Base-by-base conservation (phyloP, 2,113 vertebrate genomes). In the Passer montanus region DNA sequence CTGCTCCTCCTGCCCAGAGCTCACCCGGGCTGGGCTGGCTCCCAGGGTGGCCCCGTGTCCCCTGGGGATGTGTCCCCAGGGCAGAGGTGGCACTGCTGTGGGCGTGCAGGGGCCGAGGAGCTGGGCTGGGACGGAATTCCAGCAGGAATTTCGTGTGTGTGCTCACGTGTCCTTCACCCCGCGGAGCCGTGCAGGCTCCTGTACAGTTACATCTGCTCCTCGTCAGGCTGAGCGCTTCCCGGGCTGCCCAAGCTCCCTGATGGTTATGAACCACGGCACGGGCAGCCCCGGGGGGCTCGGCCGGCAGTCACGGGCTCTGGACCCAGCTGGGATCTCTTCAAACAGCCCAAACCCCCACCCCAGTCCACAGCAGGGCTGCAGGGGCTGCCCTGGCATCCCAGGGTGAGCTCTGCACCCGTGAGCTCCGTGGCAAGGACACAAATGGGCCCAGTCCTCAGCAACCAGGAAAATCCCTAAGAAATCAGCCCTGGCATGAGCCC, bases 21-120 rank as follows among this genome's bases (percentile, higher is more conserved):
- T 11, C 58, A 1, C 14, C 27, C 3, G 13, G 41, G 27, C 60
- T 2, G 43, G 21, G 37, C 33, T 28, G 79, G 52, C 35, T 3
- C 4, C 56, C 2, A 3, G 62, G 24, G 7, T 0, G 19, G 11
- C 59, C 22, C 47, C 1, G 0, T 44, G 41, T 49, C 31, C 60
- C 26, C 30, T 0, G 46, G 46, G 12, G 43, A 33, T 2, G 23
- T 13, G 58, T 47, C n/a, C 63, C 63, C 1, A 0, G 33, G 33
- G 39, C 13, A 7, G 69, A 62, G 73, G 35, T 3, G 8, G 44
- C 64, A 6, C 23, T 0, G 3, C 69, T 1, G 5, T 1, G 5
- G 59, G 19, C 2, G 1, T 11, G 15, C 2, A 2, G 50, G 60
- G 33, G 4, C 1, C 1, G 62, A 56, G 77, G 53, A 67, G 66